Percentiles rank a stretch among this genome's conserved stretches.
Evolutionary conservation across 2,113 vertebrate species (phyloP).

Genomic region (Platichthys flesus): DNA sequence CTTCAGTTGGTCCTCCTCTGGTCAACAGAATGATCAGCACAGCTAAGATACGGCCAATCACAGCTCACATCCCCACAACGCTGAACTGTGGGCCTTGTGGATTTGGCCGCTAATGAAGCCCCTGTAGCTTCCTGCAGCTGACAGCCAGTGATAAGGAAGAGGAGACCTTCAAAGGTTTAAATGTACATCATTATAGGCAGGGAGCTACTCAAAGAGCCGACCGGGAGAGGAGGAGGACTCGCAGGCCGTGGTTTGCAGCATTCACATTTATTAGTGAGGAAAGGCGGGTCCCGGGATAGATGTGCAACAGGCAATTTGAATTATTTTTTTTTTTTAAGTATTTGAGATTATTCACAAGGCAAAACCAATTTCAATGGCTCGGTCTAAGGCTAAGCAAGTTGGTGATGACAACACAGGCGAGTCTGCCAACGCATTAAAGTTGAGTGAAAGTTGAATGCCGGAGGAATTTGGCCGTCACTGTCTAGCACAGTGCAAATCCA

Average conservation of each 20-base stretch:
- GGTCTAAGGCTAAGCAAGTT: conserved; percentile 61
- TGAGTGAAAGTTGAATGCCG: conserved; percentile 71
- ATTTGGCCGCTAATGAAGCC: conserved; percentile 34
- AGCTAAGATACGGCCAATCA: conserved; percentile 62
- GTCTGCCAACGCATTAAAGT: conserved; percentile 52
- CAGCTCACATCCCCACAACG: conserved; percentile 22
- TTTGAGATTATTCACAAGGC: conserved; percentile 62
- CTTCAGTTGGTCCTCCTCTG: conserved; percentile 37
- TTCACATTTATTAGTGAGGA: too few relatives aligned
- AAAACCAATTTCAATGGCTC: conserved; percentile 65
- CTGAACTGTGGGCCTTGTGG: conserved; percentile 13
- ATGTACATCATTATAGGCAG: conserved; percentile 14
- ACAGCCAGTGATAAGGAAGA: too few relatives aligned
- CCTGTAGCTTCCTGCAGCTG: conserved; percentile 31
- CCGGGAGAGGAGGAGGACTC: conserved; percentile 3
- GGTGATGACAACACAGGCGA: conserved; percentile 44
- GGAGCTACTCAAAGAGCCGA: background rate
- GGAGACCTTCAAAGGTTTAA: conserved; percentile 25
- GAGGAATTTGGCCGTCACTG: conserved; percentile 53
- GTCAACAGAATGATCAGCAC: conserved; percentile 36
- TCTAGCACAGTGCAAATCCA: conserved; percentile 55
- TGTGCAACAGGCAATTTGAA: too few relatives aligned
- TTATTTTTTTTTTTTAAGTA: background rate
- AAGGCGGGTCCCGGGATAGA: too few relatives aligned
- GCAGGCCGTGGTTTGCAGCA: too few relatives aligned